Percentiles rank a stretch among this genome's conserved stretches.
Conservation (phyloP, 2,888 invertebrate species). For the Opisthograptis luteolata region DNA sequence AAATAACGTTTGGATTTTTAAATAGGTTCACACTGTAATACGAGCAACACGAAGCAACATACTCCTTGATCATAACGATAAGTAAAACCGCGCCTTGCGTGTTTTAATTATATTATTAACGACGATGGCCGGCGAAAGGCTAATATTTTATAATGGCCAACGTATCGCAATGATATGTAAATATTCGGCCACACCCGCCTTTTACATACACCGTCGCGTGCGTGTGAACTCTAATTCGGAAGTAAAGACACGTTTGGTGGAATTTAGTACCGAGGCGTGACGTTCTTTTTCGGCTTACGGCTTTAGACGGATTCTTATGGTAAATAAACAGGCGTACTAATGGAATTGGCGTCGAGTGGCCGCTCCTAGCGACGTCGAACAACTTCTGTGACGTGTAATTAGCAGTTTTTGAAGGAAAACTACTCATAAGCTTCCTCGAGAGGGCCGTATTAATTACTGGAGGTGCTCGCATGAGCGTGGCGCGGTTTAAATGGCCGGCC, state of each 20-base stretch:
- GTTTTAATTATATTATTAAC: constrained; percentile 84
- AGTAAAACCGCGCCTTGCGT: constrained; percentile 79
- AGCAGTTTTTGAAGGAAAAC: constrained; percentile 80
- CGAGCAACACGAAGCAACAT: constrained; percentile 38
- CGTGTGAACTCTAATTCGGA: constrained; percentile 76
- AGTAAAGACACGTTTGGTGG: constrained; percentile 72
- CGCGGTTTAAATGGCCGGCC: constrained; percentile 77
- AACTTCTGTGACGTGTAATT: constrained; percentile 73
- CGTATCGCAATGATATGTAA: constrained; percentile 84
- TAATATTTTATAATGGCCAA: constrained; percentile 81
- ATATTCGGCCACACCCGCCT: constrained; percentile 76
- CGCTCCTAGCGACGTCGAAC: constrained; percentile 50
- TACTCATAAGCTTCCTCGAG: constrained; percentile 83
- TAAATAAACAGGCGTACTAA: constrained; percentile 56
- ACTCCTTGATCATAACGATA: constrained; percentile 76
- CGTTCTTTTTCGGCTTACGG: constrained; percentile 54
- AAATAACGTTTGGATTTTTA: constrained; percentile 8
- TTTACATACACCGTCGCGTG: constrained; percentile 72
- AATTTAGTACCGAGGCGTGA: constrained; percentile 74
- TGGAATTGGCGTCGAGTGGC: constrained; percentile 54
- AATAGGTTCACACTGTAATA: constrained; percentile 32
- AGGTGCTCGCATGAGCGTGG: constrained; percentile 73
- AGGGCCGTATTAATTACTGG: constrained; percentile 81
- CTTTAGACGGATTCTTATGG: constrained; percentile 60
- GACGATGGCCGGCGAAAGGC: constrained; percentile 75